A percentile compares a stretch with the other conserved stretches of the same genome.
These are phyloP conservation scores for Andrena flavipes DNA, from an alignment of 2,888 invertebrate species.

Conservation along the genomic window DNA sequence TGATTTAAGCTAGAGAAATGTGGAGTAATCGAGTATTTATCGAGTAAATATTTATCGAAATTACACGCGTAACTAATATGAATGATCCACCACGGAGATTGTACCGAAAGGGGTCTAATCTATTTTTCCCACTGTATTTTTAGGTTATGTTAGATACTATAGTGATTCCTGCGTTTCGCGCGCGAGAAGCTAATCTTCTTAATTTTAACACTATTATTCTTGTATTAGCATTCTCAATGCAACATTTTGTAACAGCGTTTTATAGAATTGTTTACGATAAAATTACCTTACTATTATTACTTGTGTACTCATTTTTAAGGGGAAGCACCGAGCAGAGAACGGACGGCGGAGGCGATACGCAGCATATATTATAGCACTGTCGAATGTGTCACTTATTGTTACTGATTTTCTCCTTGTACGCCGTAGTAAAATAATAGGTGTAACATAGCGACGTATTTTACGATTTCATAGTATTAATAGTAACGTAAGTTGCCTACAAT, in stretches of 20 bases:
- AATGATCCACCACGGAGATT: not conserved
- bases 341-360: slow-evolving; percentile 10
- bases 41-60: slow-evolving; percentile 30
- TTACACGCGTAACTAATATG: not conserved
- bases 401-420: slow-evolving; percentile 53
- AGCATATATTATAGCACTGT: slow-evolving; percentile 38
- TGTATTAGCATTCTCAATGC: slow-evolving; percentile 16
- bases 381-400: slow-evolving; percentile 40
- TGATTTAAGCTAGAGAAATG: slow-evolving; percentile 6
- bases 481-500: slow-evolving; percentile 67
- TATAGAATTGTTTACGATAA: slow-evolving; percentile 22
- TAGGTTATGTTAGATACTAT: slow-evolving; percentile 43
- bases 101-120: slow-evolving; percentile 44
- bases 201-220: slow-evolving; percentile 19
- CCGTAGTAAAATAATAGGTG: slow-evolving; percentile 50
- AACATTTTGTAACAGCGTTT: slow-evolving; percentile 25
- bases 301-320: slow-evolving; percentile 22
- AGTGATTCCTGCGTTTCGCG: slow-evolving; percentile 33
- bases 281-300: slow-evolving; percentile 16
- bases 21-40: slow-evolving; percentile 21
- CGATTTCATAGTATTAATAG: slow-evolving; percentile 75
- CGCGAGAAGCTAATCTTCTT: slow-evolving; percentile 21
- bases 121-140: slow-evolving; percentile 31
- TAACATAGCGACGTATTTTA: slow-evolving; percentile 63
- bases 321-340: not conserved